phyloP scores from a whole-genome alignment of 2,113 vertebrate genomes.

The Nesogale talazaci region DNA sequence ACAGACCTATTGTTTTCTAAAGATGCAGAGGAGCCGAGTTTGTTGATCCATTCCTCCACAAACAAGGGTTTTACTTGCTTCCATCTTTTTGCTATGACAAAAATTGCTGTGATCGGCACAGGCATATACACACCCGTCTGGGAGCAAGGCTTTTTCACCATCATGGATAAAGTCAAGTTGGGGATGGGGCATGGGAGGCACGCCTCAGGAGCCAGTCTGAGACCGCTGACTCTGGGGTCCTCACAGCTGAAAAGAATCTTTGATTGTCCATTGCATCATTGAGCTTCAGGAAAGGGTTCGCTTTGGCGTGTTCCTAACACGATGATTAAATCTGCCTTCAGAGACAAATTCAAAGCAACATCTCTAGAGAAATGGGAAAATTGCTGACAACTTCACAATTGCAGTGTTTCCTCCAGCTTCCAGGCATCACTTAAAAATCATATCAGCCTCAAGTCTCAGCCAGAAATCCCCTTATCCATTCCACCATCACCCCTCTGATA shows the following conservation, averaged over 20 bases:
- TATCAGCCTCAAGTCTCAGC: background rate
- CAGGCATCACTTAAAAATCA: slow-evolving; percentile 46
- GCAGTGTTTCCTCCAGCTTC: background rate
- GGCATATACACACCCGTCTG: too few relatives aligned
- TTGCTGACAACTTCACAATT: background rate
- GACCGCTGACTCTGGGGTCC: background rate
- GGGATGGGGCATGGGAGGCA: too few relatives aligned
- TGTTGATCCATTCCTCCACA: too few relatives aligned
- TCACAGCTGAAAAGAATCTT: background rate
- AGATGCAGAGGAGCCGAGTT: too few relatives aligned
- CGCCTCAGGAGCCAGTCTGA: background rate
- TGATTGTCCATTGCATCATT: background rate
- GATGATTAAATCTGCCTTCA: background rate
- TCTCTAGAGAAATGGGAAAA: background rate
- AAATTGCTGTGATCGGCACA: too few relatives aligned
- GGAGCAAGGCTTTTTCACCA: background rate
- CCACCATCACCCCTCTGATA: background rate
- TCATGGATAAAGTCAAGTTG: background rate
- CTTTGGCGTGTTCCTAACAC: background rate
- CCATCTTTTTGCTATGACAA: too few relatives aligned
- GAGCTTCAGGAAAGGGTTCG: background rate
- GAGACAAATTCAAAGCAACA: background rate
- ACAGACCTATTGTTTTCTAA: too few relatives aligned
- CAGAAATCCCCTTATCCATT: background rate
- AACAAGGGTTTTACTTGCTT: too few relatives aligned